A percentile compares a stretch with the other conserved stretches of the same genome.
Evolutionary conservation across 2,113 vertebrate genomes (phyloP).

Genomic region (Puma concolor): DNA sequence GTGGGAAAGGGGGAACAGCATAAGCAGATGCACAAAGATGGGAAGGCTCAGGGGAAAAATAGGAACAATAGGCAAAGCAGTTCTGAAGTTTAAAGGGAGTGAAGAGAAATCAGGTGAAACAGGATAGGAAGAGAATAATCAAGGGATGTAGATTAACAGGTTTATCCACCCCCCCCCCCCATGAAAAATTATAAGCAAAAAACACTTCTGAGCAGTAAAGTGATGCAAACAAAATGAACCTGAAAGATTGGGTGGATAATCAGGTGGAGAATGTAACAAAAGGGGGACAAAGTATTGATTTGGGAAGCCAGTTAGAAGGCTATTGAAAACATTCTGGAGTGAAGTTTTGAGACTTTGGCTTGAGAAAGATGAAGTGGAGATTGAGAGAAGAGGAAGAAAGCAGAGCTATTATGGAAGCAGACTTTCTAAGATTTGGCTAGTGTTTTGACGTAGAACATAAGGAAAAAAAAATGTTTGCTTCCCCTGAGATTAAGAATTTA

Average conservation of each 20-base stretch:
- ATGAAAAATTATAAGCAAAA: background rate
- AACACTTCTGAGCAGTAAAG: background rate
- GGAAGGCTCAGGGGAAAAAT: background rate
- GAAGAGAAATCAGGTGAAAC: background rate
- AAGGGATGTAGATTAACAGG: background rate
- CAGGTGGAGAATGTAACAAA: background rate
- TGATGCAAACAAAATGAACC: background rate
- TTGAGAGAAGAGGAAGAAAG: background rate
- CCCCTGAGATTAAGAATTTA: background rate
- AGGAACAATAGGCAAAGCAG: background rate
- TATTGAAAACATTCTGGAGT: background rate
- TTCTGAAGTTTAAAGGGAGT: background rate
- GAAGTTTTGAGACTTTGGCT: background rate
- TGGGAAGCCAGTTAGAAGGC: background rate
- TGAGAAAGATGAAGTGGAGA: background rate
- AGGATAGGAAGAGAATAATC: background rate
- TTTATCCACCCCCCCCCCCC: background rate
- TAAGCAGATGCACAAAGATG: background rate
- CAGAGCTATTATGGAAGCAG: background rate
- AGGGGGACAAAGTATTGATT: background rate
- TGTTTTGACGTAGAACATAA: background rate
- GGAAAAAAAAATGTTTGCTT: fast-evolving
- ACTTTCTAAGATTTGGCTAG: background rate
- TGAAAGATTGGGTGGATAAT: background rate
- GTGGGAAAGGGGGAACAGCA: background rate